Base-by-base conservation (phyloP, 2,888 invertebrate species). In the Orthosia incerta region DNA sequence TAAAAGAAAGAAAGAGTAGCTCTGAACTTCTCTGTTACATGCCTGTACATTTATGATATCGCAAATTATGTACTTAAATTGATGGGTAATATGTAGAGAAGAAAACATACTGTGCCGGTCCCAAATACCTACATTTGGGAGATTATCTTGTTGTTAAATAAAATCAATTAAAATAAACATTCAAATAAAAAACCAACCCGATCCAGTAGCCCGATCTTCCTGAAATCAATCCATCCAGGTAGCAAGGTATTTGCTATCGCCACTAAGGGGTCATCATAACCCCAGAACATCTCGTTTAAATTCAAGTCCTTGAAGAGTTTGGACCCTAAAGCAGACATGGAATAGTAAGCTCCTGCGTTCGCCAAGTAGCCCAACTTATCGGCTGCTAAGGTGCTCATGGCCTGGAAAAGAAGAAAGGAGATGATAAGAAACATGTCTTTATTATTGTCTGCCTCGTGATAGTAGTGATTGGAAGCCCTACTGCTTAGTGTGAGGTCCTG, bases 191-290 rank as follows among this genome's bases (percentile, higher is more conserved):
- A 59, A 95, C 97, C 96, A 90, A 98, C 98, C 94, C 98, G 97
- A 89, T 98, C 98, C 84, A 99, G 93, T 61, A 99, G 96, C 0
- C 99, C 99, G 86, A 99, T 98, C 87, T 97, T 97, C n/a, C 97
- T 94, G 87, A 98, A 98, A 86, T 98, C 97, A 18, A 99, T 98
- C 96, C 98, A 98, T n/a, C 97, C 97, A 0, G 98, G 98, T 23
- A 98, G 91, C 56, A 98, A 92, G 31, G 95, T 97, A 83, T 98
- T 97, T 0, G 98, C 98, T 51, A 98, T 92, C 1, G 97, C 95
- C 26, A 99, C 97, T 15, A 99, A 89, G 0, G 97, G 96, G 89
- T 99, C 98, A 11, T 98, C 97, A 90, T 98, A 98, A 0, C 99
- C 99, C 98, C 98, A 98, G 26, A 99, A 94, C 86, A 98, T 97